phyloP scores from a whole-genome alignment of 2,113 vertebrate genomes.

The Tonatia bakeri region DNA sequence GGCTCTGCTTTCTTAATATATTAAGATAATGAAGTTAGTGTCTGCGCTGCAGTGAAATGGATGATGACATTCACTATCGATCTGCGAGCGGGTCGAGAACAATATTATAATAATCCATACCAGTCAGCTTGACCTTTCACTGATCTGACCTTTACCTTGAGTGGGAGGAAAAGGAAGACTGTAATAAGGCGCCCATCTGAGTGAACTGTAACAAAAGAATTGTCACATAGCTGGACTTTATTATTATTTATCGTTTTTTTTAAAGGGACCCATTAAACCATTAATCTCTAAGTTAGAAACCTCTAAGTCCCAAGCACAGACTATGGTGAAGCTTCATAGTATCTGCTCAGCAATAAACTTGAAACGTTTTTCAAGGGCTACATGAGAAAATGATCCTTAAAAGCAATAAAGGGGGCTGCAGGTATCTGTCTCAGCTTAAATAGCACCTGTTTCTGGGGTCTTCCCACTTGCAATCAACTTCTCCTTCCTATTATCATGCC shows the following conservation, averaged over 20 bases:
- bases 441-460: background rate
- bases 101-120: slow-evolving; percentile 75
- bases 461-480: background rate
- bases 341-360: background rate
- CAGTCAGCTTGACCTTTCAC: slow-evolving; percentile 73
- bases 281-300: slow-evolving; percentile 51
- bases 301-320: background rate
- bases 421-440: background rate
- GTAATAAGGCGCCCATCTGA: slow-evolving; percentile 27
- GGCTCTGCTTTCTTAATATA: background rate
- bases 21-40: slow-evolving; percentile 66
- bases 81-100: slow-evolving; percentile 57
- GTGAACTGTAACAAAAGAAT: background rate
- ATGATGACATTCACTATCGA: slow-evolving; percentile 74
- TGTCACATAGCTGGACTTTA: slow-evolving; percentile 49
- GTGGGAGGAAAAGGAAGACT: slow-evolving; percentile 46
- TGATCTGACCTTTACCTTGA: slow-evolving; percentile 68
- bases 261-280: slow-evolving; percentile 51
- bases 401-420: background rate
- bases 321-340: background rate
- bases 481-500: background rate
- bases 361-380: slow-evolving; percentile 15
- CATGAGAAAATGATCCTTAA: background rate
- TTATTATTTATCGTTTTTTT: slow-evolving; percentile 56
- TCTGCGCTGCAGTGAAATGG: slow-evolving; percentile 67